phyloP scores from a whole-genome alignment of 2,113 vertebrate species.

The Microcebus jonahi region DNA sequence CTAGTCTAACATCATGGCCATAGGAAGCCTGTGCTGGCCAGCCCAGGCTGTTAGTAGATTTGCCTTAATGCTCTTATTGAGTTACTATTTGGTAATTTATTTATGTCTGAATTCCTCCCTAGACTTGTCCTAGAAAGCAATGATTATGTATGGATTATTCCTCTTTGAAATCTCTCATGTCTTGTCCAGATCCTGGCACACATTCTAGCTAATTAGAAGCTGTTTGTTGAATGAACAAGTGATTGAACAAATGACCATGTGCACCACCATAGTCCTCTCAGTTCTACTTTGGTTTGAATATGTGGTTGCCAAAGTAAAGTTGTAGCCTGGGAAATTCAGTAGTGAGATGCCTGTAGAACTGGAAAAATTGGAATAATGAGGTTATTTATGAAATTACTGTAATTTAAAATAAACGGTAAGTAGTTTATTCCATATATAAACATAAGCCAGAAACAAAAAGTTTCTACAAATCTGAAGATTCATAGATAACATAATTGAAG shows the following conservation, averaged over 20 bases:
- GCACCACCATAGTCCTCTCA: not conserved
- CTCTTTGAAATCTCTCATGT: not conserved
- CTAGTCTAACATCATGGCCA: not conserved
- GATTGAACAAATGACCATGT: not conserved
- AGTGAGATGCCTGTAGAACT: not conserved
- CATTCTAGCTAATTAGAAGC: not conserved
- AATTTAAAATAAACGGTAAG: constrained; percentile 14
- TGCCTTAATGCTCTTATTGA: not conserved
- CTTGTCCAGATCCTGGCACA: not conserved
- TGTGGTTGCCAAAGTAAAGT: not conserved
- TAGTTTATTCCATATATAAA: not conserved
- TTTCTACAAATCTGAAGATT: constrained; percentile 17
- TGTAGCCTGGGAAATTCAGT: constrained; percentile 20
- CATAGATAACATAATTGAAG: not conserved
- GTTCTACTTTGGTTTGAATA: not conserved
- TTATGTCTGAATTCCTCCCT: not conserved
- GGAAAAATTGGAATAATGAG: not conserved
- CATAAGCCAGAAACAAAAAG: not conserved
- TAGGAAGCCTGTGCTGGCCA: not conserved
- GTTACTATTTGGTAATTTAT: not conserved
- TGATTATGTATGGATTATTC: not conserved
- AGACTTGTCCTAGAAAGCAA: not conserved
- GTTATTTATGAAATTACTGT: not conserved
- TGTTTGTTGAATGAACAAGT: constrained; percentile 7
- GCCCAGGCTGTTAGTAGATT: not conserved